These are phyloP conservation scores for Thysanoteuthis rhombus DNA, from an alignment of 2,888 invertebrate species.

Conservation along the genomic window DNA sequence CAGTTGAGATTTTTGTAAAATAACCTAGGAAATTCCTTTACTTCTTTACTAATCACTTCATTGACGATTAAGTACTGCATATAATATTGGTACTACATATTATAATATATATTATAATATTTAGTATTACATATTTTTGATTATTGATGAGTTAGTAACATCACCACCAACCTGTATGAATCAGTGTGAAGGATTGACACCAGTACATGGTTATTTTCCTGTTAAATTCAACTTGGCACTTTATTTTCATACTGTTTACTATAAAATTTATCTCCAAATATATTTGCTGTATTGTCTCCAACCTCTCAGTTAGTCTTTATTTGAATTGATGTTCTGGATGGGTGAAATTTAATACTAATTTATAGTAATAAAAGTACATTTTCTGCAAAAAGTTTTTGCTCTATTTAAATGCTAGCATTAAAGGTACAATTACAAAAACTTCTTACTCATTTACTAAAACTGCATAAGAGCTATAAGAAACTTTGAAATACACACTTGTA, in stretches of 20 bases:
- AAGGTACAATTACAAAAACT: no score
- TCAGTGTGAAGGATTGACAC: not conserved
- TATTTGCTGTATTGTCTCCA: not conserved
- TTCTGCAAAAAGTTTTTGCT: no score
- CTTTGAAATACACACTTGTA: no score
- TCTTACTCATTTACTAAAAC: no score
- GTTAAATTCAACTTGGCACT: not conserved
- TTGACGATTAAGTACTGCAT: not conserved
- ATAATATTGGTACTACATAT: not conserved
- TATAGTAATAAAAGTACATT: no score
- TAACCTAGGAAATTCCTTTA: not conserved
- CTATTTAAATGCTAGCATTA: no score
- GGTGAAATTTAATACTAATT: no score
- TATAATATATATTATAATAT: not conserved
- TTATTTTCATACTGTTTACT: not conserved
- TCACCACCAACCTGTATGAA: not conserved
- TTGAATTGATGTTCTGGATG: no score
- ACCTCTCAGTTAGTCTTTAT: not conserved
- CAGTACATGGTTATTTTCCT: not conserved
- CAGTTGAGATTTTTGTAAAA: not conserved
- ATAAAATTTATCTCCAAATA: constrained; percentile 1
- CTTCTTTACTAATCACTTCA: not conserved
- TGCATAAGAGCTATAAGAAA: no score
- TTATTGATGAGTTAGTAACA: constrained; percentile 1
- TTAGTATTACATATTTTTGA: not conserved